Evolutionary conservation across 2,888 invertebrate species (phyloP), one percentile per base, ranked within the genome.

Genomic region (Mallateleia sp.): DNA sequence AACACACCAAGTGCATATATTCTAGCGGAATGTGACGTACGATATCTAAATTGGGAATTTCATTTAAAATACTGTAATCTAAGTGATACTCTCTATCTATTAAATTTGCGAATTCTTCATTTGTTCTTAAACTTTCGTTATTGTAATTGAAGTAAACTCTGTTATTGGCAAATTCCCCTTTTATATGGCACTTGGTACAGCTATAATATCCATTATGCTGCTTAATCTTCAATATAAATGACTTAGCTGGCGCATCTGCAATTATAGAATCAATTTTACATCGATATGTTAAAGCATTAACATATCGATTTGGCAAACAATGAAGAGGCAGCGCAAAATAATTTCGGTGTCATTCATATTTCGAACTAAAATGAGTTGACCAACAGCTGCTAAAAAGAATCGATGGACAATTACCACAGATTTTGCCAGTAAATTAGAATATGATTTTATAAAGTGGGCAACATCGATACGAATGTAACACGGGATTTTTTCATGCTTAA

Each of bases 401-500:
- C 22, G 18, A 6, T 60, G 34, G 1, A 60, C 60, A 2, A 60
- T 20, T 6, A 38, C 4, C 45, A 42, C 18, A n/a, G 20, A n/a
- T 25, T 42, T 45, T 64, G 34, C 18, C 1, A 64, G 45, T 14
- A 45, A 25, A 9, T 45, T 14, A 3, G 24, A 24, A 38, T 62
- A 62, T 2, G 34, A 45, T 64, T 64, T 64, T 8, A 64, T 47
- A 25, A 64, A 64, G 45, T 64, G 45, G 3, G 64, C 64, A 8
- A 25, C n/a, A n/a, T 64, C 64, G 4, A 64, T 20, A 25, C 64
- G 24, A n/a, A 64, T 47, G 28, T 64, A 64, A n/a, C 45, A 45
- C 14, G 45, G 20, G 24, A 64, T 64, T 1, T 0, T 5, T 18
- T 42, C 7, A 3, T 4, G 20, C 0, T 45, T 24, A n/a, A 78